These are phyloP conservation scores for Drosophila tropicalis DNA, from an alignment of 1,140 invertebrate species.

Conservation along the genomic window DNA sequence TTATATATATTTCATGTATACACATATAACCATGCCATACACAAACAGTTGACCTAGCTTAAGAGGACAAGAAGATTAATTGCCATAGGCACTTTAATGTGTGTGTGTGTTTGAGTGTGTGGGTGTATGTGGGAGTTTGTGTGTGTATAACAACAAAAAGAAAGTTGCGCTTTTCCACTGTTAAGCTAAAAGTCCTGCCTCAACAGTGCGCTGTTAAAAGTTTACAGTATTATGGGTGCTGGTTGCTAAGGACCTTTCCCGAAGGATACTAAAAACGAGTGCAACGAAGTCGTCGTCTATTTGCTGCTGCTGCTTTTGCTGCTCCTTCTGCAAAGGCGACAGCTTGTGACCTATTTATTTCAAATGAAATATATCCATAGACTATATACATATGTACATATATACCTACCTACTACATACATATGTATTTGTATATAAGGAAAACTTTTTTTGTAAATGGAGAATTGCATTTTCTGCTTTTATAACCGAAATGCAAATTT, in stretches of 20 bases:
- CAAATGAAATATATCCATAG: slow-evolving; percentile 11
- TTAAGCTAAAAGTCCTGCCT: slow-evolving; percentile 9
- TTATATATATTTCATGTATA: slow-evolving; percentile 15
- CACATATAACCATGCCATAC: slow-evolving; percentile 15
- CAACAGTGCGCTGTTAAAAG: slow-evolving; percentile 14
- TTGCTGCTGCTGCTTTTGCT: not conserved
- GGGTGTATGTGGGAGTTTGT: not conserved
- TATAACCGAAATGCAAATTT: slow-evolving; percentile 40
- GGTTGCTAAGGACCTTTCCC: slow-evolving; percentile 47
- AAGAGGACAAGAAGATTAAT: slow-evolving; percentile 28
- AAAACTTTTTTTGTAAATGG: slow-evolving; percentile 21
- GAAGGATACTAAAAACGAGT: slow-evolving; percentile 64
- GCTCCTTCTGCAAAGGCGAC: slow-evolving; percentile 40
- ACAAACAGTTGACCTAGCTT: slow-evolving; percentile 58
- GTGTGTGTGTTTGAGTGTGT: not conserved
- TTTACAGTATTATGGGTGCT: slow-evolving; percentile 29
- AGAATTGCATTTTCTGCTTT: slow-evolving; percentile 7
- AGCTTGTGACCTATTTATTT: slow-evolving; percentile 69
- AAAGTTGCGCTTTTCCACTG: slow-evolving; percentile 19
- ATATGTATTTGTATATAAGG: slow-evolving; percentile 2
- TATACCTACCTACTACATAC: no score
- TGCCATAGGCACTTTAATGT: not conserved
- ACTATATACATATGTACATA: slow-evolving; percentile 8
- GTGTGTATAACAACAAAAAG: slow-evolving; percentile 16
- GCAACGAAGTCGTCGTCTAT: slow-evolving; percentile 48